phyloP scores from a whole-genome alignment of 2,888 invertebrate genomes.

The Scaptomyza cyrtandrae region DNA sequence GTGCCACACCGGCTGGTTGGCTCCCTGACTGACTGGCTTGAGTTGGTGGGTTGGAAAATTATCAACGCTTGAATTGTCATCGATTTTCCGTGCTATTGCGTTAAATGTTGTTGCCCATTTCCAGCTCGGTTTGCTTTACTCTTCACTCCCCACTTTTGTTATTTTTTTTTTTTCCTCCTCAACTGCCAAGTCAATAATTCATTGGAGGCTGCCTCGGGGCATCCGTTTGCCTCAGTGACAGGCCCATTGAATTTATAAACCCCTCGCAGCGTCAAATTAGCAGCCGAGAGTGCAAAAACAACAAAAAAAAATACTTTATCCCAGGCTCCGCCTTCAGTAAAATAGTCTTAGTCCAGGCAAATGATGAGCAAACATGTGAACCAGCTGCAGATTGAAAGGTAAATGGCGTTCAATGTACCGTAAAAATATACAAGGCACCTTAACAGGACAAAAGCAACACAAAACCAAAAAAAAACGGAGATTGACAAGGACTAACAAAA shows the following conservation, averaged over 20 bases:
- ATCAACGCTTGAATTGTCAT: slow-evolving; percentile 80
- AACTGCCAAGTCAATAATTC: slow-evolving; percentile 66
- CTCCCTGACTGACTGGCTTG: neutral
- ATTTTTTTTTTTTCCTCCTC: slow-evolving; percentile 14
- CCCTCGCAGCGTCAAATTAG: slow-evolving; percentile 65
- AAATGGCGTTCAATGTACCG: slow-evolving; percentile 54
- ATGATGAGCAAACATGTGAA: slow-evolving; percentile 54
- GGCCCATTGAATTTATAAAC: slow-evolving; percentile 67
- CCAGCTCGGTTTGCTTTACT: slow-evolving; percentile 22
- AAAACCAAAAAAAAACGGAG: slow-evolving; percentile 6
- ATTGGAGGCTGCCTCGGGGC: slow-evolving; percentile 62
- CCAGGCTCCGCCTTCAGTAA: slow-evolving; percentile 14
- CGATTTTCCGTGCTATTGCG: slow-evolving; percentile 79
- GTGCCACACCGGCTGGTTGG: slow-evolving; percentile 44
- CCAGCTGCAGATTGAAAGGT: slow-evolving; percentile 53
- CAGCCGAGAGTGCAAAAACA: slow-evolving; percentile 40
- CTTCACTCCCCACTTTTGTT: neutral
- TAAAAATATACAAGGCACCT: slow-evolving; percentile 47
- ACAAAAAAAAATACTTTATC: slow-evolving; percentile 5
- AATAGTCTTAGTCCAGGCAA: slow-evolving; percentile 33
- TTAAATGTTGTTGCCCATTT: slow-evolving; percentile 73
- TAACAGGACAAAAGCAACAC: slow-evolving; percentile 26
- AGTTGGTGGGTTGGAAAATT: slow-evolving; percentile 65
- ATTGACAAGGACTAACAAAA: slow-evolving; percentile 40
- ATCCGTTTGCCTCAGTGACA: slow-evolving; percentile 48